Base-by-base conservation (phyloP, 2,797 vertebrate genomes). In the Poeciliopsis gracilis region DNA sequence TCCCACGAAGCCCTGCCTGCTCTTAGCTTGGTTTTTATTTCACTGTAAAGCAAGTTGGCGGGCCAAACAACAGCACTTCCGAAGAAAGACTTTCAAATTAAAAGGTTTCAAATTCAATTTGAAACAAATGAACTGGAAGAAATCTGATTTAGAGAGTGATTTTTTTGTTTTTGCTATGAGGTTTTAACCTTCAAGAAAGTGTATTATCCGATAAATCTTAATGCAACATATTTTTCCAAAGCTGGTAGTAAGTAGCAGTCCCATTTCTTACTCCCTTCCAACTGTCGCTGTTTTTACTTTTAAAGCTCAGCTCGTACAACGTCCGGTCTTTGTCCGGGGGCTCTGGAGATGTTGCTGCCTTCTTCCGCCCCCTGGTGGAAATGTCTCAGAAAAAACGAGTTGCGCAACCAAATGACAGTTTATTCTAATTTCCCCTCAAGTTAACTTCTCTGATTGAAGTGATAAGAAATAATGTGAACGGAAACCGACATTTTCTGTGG, bases 401-500 rank as follows among this genome's bases (percentile, higher is more conserved):
- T 93, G 79, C 67, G 73, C 73, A 91, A 92, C 75, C 51, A 80
- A 47, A 82, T 45, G 38, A 46, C 2, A 72, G 76, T 77, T 84
- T 90, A 74, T 86, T 83, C 83, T 0, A 63, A 67, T 87, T n/a
- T 86, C 83, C 83, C 81, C 2, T 6, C 1, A 18, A 16, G 23
- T 38, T 72, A 59, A 28, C 23, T 10, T 69, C 84, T 55, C 79
- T 75, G 78, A 86, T 85, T 13, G 66, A 77, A 59, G n/a, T 36
- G 82, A 89, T 73, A 74, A 85, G 76, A 77, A 51, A 67, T 57
- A 36, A 81, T 57, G 55, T 47, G 38, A 88, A 80, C 77, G 82
- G 86, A 92, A 92, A 82, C 59, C 73, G 78, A 78, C 59, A 1
- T 72, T 87, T 90, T 85, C 90, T 86, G 86, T 78, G 72, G 36